Evolutionary conservation across 2,113 vertebrate genomes (phyloP).

Genomic region (Lycaon pictus): DNA sequence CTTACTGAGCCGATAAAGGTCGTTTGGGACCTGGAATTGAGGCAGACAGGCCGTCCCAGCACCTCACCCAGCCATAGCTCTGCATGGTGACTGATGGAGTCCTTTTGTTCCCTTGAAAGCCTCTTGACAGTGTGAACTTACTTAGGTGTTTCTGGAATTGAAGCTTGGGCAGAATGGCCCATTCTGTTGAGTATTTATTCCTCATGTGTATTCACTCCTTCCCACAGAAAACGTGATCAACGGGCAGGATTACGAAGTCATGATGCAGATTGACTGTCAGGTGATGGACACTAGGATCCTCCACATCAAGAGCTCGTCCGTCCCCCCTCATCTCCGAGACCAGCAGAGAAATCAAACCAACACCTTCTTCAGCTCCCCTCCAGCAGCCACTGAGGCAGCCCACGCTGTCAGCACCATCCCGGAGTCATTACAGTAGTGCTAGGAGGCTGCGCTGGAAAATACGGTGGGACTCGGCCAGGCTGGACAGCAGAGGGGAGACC

Average conservation of each 20-base stretch:
- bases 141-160: neutral
- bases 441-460: fast-evolving
- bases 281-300: slow-evolving; percentile 97
- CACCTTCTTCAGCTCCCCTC: slow-evolving; percentile 89
- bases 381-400: slow-evolving; percentile 83
- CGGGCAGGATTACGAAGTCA: slow-evolving; percentile 94
- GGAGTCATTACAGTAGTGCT: slow-evolving; percentile 88
- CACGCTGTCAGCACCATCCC: slow-evolving; percentile 91
- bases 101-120: neutral
- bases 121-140: neutral
- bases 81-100: neutral
- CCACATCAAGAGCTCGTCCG: slow-evolving; percentile 95
- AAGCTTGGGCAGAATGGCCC: neutral
- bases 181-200: neutral
- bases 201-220: neutral
- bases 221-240: slow-evolving; percentile 94
- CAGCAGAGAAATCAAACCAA: slow-evolving; percentile 90
- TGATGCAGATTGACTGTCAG: slow-evolving; percentile 99
- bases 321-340: slow-evolving; percentile 92
- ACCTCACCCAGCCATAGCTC: neutral
- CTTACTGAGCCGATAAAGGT: neutral
- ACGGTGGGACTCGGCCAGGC: fast-evolving
- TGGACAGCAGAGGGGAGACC: neutral
- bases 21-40: neutral
- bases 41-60: neutral